Conservation (phyloP, 2,797 vertebrate genomes). For the Myiotriccus ornatus region DNA sequence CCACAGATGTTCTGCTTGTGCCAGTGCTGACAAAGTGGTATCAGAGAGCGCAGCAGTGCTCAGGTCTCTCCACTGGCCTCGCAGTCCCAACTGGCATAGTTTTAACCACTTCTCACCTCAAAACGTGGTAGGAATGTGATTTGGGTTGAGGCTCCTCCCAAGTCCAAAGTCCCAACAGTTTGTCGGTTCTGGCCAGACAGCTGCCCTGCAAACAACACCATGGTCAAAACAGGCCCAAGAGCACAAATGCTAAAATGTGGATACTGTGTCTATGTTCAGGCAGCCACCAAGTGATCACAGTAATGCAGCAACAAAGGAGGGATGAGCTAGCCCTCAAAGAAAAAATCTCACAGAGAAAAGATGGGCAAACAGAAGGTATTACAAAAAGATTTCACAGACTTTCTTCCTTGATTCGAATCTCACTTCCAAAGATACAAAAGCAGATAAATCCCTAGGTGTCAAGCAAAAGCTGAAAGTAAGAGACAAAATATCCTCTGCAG, state of each 20-base stretch:
- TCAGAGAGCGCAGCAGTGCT: background rate
- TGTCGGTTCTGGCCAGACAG: constrained; percentile 85
- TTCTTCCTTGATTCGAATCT: background rate
- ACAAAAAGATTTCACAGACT: background rate
- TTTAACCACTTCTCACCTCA: constrained; percentile 79
- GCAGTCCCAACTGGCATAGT: background rate
- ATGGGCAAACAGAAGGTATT: background rate
- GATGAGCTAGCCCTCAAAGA: background rate
- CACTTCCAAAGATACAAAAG: background rate
- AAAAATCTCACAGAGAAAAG: background rate
- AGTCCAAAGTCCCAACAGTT: constrained; percentile 94
- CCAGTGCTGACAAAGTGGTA: background rate
- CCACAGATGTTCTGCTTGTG: background rate
- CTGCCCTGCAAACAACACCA: constrained; percentile 81
- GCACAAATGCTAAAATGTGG: background rate
- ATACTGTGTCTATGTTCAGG: background rate
- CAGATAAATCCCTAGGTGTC: background rate
- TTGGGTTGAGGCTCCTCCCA: constrained; percentile 97
- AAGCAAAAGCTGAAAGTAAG: background rate
- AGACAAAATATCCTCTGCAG: background rate
- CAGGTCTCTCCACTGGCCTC: background rate
- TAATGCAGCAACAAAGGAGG: background rate
- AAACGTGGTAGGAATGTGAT: constrained; percentile 94
- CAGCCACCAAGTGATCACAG: background rate
- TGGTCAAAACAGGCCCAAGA: constrained; percentile 3